These are phyloP conservation scores for Ectemnius lituratus DNA, from an alignment of 2,888 invertebrate genomes.

Conservation along the genomic window DNA sequence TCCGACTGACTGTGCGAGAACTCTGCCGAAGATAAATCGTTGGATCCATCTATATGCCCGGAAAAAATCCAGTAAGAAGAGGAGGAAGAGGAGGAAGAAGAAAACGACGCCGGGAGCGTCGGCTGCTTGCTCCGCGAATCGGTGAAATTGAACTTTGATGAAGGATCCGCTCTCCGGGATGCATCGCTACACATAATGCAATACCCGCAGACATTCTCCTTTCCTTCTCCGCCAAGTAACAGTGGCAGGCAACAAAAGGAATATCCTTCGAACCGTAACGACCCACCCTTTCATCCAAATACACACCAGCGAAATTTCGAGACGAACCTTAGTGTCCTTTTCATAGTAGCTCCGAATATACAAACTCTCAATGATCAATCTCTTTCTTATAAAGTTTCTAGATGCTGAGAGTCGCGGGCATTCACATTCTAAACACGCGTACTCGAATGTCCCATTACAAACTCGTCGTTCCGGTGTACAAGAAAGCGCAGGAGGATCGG, in stretches of 20 bases:
- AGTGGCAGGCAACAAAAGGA: too few species aligned
- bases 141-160: conserved; percentile 56
- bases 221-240: too few species aligned
- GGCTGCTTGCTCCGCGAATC: conserved; percentile 23
- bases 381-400: not conserved
- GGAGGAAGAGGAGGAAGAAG: conserved; percentile 17
- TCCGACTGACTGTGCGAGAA: not conserved
- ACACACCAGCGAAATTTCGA: not conserved
- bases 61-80: conserved; percentile 13
- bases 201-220: conserved; percentile 16
- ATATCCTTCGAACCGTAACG: not conserved
- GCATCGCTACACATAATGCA: conserved; percentile 33
- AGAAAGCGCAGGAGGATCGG: not conserved
- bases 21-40: conserved; percentile 23
- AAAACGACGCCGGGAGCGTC: conserved; percentile 22
- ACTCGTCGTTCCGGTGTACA: not conserved
- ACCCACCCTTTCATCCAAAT: not conserved
- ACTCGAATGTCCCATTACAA: not conserved
- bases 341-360: not conserved
- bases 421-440: not conserved
- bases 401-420: not conserved
- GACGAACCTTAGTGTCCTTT: not conserved
- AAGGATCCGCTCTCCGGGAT: conserved; percentile 39
- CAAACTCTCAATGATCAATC: not conserved
- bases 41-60: conserved; percentile 4